Evolutionary conservation across 2,797 vertebrate genomes (phyloP).

Genomic region (Buceros bicornis): DNA sequence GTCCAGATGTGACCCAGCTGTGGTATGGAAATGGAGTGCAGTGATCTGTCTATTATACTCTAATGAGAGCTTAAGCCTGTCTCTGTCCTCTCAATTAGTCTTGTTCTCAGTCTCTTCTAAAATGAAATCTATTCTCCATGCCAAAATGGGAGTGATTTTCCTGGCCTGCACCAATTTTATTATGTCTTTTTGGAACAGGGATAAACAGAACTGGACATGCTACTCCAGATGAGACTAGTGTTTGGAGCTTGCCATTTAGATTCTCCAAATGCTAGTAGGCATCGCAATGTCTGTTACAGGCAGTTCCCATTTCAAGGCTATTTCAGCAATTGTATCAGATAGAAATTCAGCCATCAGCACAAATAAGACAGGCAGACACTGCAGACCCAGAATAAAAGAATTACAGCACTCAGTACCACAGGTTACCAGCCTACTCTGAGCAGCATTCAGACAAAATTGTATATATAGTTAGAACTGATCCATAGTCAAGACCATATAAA

Average conservation of each 20-base stretch:
- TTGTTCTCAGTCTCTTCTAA: background rate
- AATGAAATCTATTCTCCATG: background rate
- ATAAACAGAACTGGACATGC: background rate
- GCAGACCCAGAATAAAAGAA: constrained; percentile 16
- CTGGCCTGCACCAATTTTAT: background rate
- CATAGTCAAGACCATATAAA: background rate
- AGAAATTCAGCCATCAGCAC: constrained; percentile 46
- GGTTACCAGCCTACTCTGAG: background rate
- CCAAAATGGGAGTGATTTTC: constrained; percentile 9
- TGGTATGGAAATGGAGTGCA: background rate
- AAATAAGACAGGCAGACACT: constrained; percentile 18
- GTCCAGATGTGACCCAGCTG: background rate
- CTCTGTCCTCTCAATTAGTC: background rate
- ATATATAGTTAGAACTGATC: background rate
- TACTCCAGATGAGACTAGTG: background rate
- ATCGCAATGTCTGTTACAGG: constrained; percentile 13
- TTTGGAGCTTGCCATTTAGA: constrained; percentile 36
- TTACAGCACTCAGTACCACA: background rate
- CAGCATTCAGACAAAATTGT: background rate
- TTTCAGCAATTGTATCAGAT: constrained; percentile 45
- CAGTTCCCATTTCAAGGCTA: constrained; percentile 47
- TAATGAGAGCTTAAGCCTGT: background rate
- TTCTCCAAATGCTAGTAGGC: constrained; percentile 53
- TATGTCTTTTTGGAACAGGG: background rate
- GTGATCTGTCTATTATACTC: background rate